These are phyloP conservation scores for Meda fulgida DNA, from an alignment of 2,797 vertebrate genomes.

Conservation along the genomic window DNA sequence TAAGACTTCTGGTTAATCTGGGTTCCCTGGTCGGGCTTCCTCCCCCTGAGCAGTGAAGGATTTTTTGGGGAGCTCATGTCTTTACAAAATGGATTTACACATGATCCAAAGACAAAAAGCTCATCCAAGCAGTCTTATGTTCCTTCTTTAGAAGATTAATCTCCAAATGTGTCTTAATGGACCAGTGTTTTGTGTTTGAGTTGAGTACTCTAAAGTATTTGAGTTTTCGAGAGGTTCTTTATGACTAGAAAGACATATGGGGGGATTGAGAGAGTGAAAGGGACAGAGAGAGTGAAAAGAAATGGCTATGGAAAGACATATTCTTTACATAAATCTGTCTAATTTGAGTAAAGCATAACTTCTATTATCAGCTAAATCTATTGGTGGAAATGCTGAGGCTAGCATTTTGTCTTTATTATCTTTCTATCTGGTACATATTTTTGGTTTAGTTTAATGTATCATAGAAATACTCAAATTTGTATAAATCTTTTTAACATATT, in stretches of 20 bases:
- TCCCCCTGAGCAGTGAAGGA: conserved; percentile 28
- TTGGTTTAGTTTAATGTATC: not conserved
- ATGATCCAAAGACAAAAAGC: conserved; percentile 51
- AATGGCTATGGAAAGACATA: not conserved
- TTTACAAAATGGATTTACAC: conserved; percentile 49
- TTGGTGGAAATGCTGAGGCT: not conserved
- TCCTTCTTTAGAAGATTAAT: conserved; percentile 41
- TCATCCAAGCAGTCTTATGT: conserved; percentile 43
- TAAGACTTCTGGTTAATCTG: conserved; percentile 36
- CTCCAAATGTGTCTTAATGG: conserved; percentile 47
- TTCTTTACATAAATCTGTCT: not conserved
- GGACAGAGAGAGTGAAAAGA: not conserved
- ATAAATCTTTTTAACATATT: not conserved
- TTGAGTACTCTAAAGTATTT: not conserved
- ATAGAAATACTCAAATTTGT: not conserved
- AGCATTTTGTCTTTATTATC: not conserved
- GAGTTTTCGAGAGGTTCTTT: conserved; percentile 27
- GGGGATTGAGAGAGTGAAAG: conserved; percentile 13
- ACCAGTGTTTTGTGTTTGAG: conserved; percentile 26
- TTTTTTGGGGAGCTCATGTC: conserved; percentile 37
- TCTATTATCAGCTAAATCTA: not conserved
- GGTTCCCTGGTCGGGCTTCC: conserved; percentile 29
- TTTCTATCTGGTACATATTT: not conserved
- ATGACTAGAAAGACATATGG: conserved; percentile 5
- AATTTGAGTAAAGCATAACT: conserved; percentile 3